Evolutionary conservation across 1,140 invertebrate genomes (phyloP).

Genomic region (Drosophila virilis): DNA sequence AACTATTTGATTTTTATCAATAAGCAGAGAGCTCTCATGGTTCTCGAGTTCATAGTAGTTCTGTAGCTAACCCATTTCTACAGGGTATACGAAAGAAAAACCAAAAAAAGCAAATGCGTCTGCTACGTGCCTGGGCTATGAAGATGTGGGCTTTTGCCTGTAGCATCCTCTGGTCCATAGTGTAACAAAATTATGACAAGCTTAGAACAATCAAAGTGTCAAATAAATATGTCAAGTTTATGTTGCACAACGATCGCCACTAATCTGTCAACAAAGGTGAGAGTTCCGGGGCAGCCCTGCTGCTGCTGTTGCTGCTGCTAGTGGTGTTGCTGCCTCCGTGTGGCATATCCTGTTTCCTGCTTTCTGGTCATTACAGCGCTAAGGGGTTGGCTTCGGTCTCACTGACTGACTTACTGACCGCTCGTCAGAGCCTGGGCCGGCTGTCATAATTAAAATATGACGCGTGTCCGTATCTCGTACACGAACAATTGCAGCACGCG

Average conservation of each 20-base stretch:
- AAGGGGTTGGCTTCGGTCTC: slow-evolving; percentile 46
- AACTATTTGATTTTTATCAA: too few relatives aligned
- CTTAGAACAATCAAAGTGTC: slow-evolving; percentile 79
- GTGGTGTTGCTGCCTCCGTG: slow-evolving; percentile 13
- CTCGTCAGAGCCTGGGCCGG: slow-evolving; percentile 51
- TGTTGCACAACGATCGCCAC: slow-evolving; percentile 53
- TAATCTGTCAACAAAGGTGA: slow-evolving; percentile 80
- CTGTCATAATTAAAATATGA: slow-evolving; percentile 83
- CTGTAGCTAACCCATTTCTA: not conserved
- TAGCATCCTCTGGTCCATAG: slow-evolving; percentile 5
- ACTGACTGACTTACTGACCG: slow-evolving; percentile 47
- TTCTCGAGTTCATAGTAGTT: not conserved
- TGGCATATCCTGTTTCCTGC: slow-evolving; percentile 68
- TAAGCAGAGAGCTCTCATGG: too few relatives aligned
- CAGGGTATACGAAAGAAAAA: slow-evolving; percentile 6
- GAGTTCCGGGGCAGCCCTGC: slow-evolving; percentile 29
- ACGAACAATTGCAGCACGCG: slow-evolving; percentile 60
- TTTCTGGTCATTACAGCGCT: slow-evolving; percentile 41
- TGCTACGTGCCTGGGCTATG: slow-evolving; percentile 58
- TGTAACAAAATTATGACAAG: slow-evolving; percentile 51
- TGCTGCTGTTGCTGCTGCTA: slow-evolving; percentile 25
- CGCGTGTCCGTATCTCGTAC: slow-evolving; percentile 72
- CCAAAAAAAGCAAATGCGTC: not conserved
- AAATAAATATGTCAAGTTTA: slow-evolving; percentile 80
- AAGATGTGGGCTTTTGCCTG: slow-evolving; percentile 57